Evolutionary conservation across 2,888 invertebrate genomes (phyloP), one percentile per base, ranked within the genome.

Genomic region (Leptopilina myrica): DNA sequence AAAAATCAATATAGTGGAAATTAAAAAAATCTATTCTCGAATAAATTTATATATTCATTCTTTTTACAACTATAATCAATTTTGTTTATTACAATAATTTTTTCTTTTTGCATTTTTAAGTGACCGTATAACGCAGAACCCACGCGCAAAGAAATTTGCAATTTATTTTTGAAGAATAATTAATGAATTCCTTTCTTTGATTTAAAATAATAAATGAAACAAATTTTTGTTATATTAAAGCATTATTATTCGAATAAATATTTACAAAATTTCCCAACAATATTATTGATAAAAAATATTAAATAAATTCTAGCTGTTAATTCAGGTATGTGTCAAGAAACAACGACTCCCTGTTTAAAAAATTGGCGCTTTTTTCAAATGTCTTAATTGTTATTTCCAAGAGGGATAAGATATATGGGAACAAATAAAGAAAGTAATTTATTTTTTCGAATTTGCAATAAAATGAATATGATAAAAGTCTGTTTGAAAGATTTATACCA

Each of bases 81-180:
- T 5, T 46, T 43, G 26, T 65, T 12, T 76, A 59, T 67, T 62
- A 33, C 8, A 76, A 76, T 66, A 49, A 59, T 26, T 59, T 64
- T 62, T 67, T 65, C 67, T 67, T 75, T 53, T n/a, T 62, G 49
- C 49, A 43, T 26, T 40, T 62, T 33, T 67, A 33, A 12, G 33
- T 12, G 67, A 15, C 62, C 67, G 67, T 62, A 67, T 79, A 76
- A 79, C 67, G 49, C 40, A 62, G 26, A 56, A 65, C 75, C 75
- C 64, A 75, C 75, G 69, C 78, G 76, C 69, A 73, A 73, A 73
- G 56, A 73, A 73, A 73, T 66, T 66, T 15, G 9, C n/a, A 14
- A 40, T 33, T 33, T 26, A n/a, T 53, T 73, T 73, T 56, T n/a
- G 8, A 73, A 73, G 40, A 33, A 15, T 5, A n/a, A 4, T n/a